A percentile compares a stretch with the other conserved stretches of the same genome.
Conservation (phyloP, 1,140 invertebrate genomes). For the Coboldia fuscipes region DNA sequence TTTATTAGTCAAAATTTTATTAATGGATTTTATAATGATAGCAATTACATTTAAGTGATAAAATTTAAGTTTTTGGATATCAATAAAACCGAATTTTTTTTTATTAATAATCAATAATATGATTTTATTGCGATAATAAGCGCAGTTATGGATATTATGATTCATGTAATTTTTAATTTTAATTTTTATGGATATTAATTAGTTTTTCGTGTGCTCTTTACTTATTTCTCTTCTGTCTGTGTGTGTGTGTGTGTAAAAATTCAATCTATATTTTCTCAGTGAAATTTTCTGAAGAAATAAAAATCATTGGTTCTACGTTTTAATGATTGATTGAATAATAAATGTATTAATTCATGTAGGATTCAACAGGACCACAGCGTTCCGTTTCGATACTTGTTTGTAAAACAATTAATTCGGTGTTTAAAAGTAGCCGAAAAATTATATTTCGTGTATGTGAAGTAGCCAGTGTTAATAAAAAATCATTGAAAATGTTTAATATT, state of each 20-base stretch:
- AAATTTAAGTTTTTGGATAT: no score
- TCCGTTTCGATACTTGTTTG: constrained; percentile 20
- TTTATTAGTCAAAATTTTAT: no score
- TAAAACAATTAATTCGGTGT: constrained; percentile 20
- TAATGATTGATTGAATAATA: constrained; percentile 4
- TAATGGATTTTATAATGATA: no score
- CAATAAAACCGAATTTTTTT: no score
- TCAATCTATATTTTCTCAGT: constrained; percentile 10
- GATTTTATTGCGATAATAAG: no score
- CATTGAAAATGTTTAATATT: constrained; percentile 46
- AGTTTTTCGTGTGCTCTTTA: constrained; percentile 10
- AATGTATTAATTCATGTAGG: constrained; percentile 10
- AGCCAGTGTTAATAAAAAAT: constrained; percentile 17
- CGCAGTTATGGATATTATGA: no score
- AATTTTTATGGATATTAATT: no score
- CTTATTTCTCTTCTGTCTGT: constrained; percentile 5
- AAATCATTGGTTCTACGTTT: constrained; percentile 4
- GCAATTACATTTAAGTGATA: no score
- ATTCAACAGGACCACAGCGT: not conserved
- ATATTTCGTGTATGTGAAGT: constrained; percentile 21
- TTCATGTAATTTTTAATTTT: no score
- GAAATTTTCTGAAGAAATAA: constrained; percentile 3
- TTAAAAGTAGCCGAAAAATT: constrained; percentile 21
- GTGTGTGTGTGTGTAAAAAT: constrained; percentile 10
- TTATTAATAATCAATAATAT: no score